Conservation (phyloP, 2,113 vertebrate genomes). For the Pagrus major region DNA sequence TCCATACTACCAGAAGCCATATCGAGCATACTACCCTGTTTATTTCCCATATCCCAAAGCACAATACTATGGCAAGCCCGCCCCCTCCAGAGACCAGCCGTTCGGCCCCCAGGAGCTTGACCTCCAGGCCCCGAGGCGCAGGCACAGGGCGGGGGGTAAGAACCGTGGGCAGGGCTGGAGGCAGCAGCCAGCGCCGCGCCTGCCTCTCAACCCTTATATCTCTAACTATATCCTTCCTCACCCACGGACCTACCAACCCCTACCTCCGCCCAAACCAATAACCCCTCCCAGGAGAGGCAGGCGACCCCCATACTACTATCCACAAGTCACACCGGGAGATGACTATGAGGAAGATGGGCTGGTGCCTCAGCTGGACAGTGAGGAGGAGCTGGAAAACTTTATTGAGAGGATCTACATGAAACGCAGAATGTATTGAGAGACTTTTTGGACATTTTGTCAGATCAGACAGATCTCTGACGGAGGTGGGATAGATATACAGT, state of each 20-base stretch:
- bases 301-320: slow-evolving; percentile 82
- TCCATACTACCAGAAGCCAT: slow-evolving; percentile 87
- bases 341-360: slow-evolving; percentile 85
- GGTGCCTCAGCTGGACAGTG: slow-evolving; percentile 83
- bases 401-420: slow-evolving; percentile 92
- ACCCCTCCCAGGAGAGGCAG: slow-evolving; percentile 78
- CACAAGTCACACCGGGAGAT: slow-evolving; percentile 73
- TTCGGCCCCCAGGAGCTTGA: slow-evolving; percentile 83
- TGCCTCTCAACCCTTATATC: slow-evolving; percentile 81
- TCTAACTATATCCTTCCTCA: slow-evolving; percentile 92
- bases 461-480: slow-evolving; percentile 63
- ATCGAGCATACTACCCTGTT: slow-evolving; percentile 87
- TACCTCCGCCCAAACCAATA: slow-evolving; percentile 84
- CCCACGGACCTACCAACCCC: slow-evolving; percentile 88
- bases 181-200: slow-evolving; percentile 69
- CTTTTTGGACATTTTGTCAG: slow-evolving; percentile 50
- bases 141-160: slow-evolving; percentile 80
- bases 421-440: slow-evolving; percentile 86
- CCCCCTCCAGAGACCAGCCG: slow-evolving; percentile 86
- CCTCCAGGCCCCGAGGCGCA: slow-evolving; percentile 78
- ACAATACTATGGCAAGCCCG: slow-evolving; percentile 82
- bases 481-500: slow-evolving; percentile 67
- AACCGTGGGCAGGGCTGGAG: slow-evolving; percentile 81
- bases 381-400: slow-evolving; percentile 93
- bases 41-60: slow-evolving; percentile 86